Base-by-base conservation (phyloP, 2,113 vertebrate species). In the Monarcha castaneiventris region DNA sequence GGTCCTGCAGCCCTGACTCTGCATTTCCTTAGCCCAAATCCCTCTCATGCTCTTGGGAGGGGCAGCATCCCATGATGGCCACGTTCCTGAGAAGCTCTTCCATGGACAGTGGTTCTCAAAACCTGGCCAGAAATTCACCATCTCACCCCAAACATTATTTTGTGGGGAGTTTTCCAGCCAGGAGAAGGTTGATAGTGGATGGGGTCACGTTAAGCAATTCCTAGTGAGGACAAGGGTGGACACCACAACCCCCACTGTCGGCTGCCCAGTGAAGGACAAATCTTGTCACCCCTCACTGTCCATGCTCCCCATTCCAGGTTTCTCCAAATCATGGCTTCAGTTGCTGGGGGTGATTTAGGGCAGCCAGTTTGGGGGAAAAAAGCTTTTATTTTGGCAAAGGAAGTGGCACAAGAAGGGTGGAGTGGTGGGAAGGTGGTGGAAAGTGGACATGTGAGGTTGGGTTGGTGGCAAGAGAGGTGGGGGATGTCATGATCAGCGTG, bases 291-390 rank as follows among this genome's bases (percentile, higher is more conserved):
- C 43, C 4, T 5, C 61, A 14, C 26, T 29, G 39, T 30, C 61
- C 20, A 13, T 0, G 0, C 41, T 94, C 32, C 11, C 7, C 14
- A 4, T 16, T 51, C 30, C 8, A 4, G 11, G 8, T 33, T 67
- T 52, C 52, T 67, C 21, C 48, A 68, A 67, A 30, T 32, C 20
- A 17, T 7, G 17, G 15, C 19, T 89, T 74, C 55, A 56, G 2
- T 26, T 77, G 8, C 41, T n/a, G 49, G 17, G 9, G 6, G 10
- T 6, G 23, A 59, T 59, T 51, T 48, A 46, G 14, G 29, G 16
- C 18, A 69, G 55, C 6, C 3, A 3, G n/a, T 29, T 1, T 66
- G 32, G 12, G 9, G 1, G 4, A 17, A 25, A 44, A 30, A 55
- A 16, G 5, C 12, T 67, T 9, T 76, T 86, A 17, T 81, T 91